Base-by-base conservation (phyloP, 2,797 vertebrate genomes). In the Echeneis naucrates region DNA sequence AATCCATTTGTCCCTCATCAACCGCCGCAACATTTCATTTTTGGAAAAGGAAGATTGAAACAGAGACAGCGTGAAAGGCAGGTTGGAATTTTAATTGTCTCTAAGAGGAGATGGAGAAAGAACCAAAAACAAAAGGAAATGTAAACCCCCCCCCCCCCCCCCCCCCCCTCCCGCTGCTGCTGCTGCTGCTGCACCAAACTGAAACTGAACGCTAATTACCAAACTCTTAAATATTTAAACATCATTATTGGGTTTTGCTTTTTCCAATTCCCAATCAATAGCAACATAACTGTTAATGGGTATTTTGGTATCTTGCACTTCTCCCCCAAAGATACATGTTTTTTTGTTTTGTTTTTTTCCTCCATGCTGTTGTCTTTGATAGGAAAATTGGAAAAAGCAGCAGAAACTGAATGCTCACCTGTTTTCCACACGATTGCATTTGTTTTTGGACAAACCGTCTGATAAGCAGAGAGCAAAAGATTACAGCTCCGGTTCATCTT, bases 1-100 rank as follows among this genome's bases (percentile, higher is more conserved):
- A 68, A 32, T 53, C 77, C 70, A 84, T 68, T 76, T 69, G 79
- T 78, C 82, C 81, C 69, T 75, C 78, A 78, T 71, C 74, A 67
- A 61, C 70, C 60, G 63, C 33, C 55, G 40, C 21, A 52, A 4
- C 17, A 27, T 58, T 57, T 73, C 11, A 47, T 61, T 65, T 78
- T 10, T 26, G 10, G 35, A 11, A 17, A 8, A 17, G 7, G 7
- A 48, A 10, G 44, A 26, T 10, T 32, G 62, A 53, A 45, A 59
- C 52, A 42, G 30, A 30, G 61, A 57, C 12, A 10, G 14, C 3
- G 10, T 61, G 48, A 83, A 59, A 74, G 40, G 42, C 74, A 71
- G 47, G 48, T 75, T 44, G 66, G 54, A 69, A 68, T 69, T 77
- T 75, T 59, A 73, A 83, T 65, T 63, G 42, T 69, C 47, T 71